phyloP scores from a whole-genome alignment of 2,113 vertebrate species.

The Lophius piscatorius region DNA sequence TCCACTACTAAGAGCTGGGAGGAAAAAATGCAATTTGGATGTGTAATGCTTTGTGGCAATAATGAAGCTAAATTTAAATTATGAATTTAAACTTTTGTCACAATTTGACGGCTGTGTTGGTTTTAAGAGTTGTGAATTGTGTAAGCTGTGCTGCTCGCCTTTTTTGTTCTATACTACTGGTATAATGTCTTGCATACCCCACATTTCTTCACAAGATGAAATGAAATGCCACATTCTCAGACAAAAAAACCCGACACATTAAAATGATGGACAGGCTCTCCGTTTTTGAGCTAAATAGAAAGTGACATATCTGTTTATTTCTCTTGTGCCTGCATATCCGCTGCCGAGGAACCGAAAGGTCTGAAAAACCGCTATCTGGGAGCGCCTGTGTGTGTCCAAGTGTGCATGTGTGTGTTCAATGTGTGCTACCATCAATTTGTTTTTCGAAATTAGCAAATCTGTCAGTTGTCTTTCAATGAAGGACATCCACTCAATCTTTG shows the following conservation, averaged over 20 bases:
- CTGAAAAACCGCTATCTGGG: conserved; percentile 35
- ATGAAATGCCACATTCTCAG: conserved; percentile 47
- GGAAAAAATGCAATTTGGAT: conserved; percentile 12
- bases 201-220: conserved; percentile 27
- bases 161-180: conserved; percentile 17
- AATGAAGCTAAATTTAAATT: conserved; percentile 1
- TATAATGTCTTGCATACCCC: conserved; percentile 19
- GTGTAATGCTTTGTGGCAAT: conserved; percentile 2
- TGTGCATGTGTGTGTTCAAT: conserved; percentile 36
- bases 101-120: neutral
- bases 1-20: conserved; percentile 23
- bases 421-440: conserved; percentile 68
- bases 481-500: conserved; percentile 74
- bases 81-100: neutral
- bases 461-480: conserved; percentile 73
- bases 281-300: conserved; percentile 74
- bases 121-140: conserved; percentile 3
- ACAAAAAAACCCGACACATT: conserved; percentile 52
- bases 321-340: conserved; percentile 63
- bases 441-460: conserved; percentile 72
- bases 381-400: conserved; percentile 30
- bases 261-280: conserved; percentile 69
- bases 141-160: neutral
- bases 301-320: conserved; percentile 79
- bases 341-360: conserved; percentile 35